A percentile compares a stretch with the other conserved stretches of the same genome.
Evolutionary conservation across 1,140 invertebrate genomes (phyloP).

Genomic region (Lerema accius): DNA sequence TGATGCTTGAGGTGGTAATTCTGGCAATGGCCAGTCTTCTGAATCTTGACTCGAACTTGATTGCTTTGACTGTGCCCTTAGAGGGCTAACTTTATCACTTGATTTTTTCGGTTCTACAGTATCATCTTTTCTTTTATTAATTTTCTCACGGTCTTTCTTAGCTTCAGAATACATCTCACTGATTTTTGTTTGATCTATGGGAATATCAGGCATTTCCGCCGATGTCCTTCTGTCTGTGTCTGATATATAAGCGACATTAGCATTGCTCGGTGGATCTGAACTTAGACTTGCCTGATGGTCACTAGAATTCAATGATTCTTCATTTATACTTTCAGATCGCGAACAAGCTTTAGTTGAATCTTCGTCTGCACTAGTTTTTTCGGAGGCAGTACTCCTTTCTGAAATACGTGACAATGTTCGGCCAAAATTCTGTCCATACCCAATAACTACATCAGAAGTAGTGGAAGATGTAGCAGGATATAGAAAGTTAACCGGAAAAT

Average conservation of each 20-base stretch:
- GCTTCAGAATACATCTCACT: slow-evolving; percentile 81
- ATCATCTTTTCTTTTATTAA: slow-evolving; percentile 53
- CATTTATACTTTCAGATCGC: slow-evolving; percentile 91
- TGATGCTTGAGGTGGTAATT: slow-evolving; percentile 80
- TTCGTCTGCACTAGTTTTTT: slow-evolving; percentile 89
- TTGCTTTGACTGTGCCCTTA: slow-evolving; percentile 57
- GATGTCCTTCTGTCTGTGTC: slow-evolving; percentile 90
- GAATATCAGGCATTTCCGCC: slow-evolving; percentile 91
- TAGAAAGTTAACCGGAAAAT: slow-evolving; percentile 88
- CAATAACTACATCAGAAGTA: slow-evolving; percentile 86
- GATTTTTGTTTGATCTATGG: slow-evolving; percentile 86
- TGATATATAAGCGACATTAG: slow-evolving; percentile 87
- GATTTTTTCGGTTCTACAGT: slow-evolving; percentile 49
- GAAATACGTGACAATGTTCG: slow-evolving; percentile 93
- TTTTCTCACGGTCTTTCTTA: slow-evolving; percentile 65
- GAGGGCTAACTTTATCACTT: slow-evolving; percentile 44
- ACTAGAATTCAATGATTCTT: slow-evolving; percentile 91
- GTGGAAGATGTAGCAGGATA: slow-evolving; percentile 85
- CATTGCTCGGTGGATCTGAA: slow-evolving; percentile 89
- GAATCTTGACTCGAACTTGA: slow-evolving; percentile 85
- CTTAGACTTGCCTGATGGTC: slow-evolving; percentile 93
- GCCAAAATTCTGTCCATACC: slow-evolving; percentile 88
- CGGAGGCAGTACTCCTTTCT: slow-evolving; percentile 93
- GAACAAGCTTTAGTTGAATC: slow-evolving; percentile 92
- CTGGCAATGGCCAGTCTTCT: slow-evolving; percentile 87